Evolutionary conservation across 2,888 invertebrate genomes (phyloP).

Genomic region (Lysandra bellargus): DNA sequence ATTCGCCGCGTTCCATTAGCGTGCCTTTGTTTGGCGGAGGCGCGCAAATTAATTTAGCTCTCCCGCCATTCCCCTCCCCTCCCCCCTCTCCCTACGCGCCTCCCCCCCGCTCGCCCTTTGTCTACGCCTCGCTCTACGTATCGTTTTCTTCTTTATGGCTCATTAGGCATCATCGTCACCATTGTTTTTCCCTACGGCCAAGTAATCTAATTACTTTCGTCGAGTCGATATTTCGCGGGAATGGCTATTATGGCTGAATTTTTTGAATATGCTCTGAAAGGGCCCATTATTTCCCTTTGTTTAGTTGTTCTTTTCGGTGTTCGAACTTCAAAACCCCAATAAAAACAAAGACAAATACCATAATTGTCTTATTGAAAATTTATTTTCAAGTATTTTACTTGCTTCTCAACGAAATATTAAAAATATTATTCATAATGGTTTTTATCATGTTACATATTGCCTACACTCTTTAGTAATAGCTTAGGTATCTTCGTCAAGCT

Average conservation of each 20-base stretch:
- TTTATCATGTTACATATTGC: not conserved
- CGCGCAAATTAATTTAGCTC: slow-evolving; percentile 81
- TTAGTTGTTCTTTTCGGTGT: not conserved
- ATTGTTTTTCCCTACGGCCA: slow-evolving; percentile 75
- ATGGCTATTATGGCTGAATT: not conserved
- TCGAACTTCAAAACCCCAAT: not conserved
- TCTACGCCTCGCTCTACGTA: slow-evolving; percentile 80
- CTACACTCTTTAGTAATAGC: too few relatives aligned
- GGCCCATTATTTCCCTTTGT: not conserved
- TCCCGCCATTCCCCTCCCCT: slow-evolving; percentile 76
- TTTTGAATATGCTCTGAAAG: not conserved
- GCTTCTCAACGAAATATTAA: not conserved
- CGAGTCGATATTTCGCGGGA: slow-evolving; percentile 48
- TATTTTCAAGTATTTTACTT: not conserved
- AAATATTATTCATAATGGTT: not conserved
- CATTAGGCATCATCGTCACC: slow-evolving; percentile 79
- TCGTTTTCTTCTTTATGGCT: slow-evolving; percentile 81
- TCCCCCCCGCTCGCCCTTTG: slow-evolving; percentile 73
- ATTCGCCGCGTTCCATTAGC: slow-evolving; percentile 81
- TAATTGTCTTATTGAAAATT: not conserved
- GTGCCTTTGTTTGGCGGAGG: slow-evolving; percentile 81
- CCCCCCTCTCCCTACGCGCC: slow-evolving; percentile 62
- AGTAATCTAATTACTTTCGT: slow-evolving; percentile 75
- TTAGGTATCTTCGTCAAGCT: too few relatives aligned
- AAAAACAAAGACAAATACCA: not conserved